Evolutionary conservation across 2,113 vertebrate genomes (phyloP), one percentile per base, ranked within the genome.

Genomic region (Coregonus clupeaformis): DNA sequence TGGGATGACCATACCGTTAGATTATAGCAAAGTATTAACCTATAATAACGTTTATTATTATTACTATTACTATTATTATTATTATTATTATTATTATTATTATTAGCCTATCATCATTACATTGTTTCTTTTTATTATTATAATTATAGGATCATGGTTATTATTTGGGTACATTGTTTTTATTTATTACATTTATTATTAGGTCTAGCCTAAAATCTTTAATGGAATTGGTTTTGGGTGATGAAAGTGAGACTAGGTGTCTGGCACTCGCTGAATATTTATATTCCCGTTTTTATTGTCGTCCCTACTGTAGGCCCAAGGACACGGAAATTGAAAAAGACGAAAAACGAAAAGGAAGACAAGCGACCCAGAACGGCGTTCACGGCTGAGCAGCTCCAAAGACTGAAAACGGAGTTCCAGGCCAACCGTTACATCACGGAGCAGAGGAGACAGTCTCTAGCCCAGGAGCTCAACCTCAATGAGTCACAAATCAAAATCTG

Each of bases 291-390:
- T 89, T 24, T 69, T 52, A 64, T 82, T 86, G 86, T 87, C 83
- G 83, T 71, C 49, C 81, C 78, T 85, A 91, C 84, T 91, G 91
- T 91, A 97, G 97, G 97, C 83, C 97, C 97, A 78, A 93, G 96
- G 90, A 97, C 96, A 80, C 94, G 97, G 84, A 98, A 96, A 89
- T 92, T 96, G 86, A 97, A 97, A 91, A 96, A 95, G 90, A 94
- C 93, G 77, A 95, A 94, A 78, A 94, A 90, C 73, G 91, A 94
- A 77, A 94, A 93, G 79, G 95, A 96, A 84, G 95, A 95, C 89
- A 96, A 96, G 85, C 88, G 95, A 82, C 94, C 95, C 11, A 86
- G 95, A 63, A 96, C 95, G 4, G 95, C 95, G 52, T 96, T 96
- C 90, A 96, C 95, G 7, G 94, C 94, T 7, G 95, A 96, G 90